Evolutionary conservation across 2,113 vertebrate species (phyloP).

Genomic region (Chionis minor): DNA sequence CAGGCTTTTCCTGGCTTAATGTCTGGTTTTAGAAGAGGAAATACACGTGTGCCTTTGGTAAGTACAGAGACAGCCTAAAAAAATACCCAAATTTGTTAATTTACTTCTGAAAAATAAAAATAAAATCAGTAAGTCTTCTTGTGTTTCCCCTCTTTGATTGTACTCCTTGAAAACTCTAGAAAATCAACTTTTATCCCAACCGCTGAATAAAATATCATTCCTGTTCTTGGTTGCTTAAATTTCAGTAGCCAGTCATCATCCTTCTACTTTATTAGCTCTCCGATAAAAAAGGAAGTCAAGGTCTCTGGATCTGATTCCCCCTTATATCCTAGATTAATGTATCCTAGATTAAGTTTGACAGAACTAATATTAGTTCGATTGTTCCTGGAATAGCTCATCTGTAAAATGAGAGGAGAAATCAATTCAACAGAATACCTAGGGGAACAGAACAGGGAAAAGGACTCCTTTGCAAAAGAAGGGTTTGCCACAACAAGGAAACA

Average conservation of each 20-base stretch:
- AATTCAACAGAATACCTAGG: background rate
- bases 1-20: background rate
- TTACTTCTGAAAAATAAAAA: background rate
- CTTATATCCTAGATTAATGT: conserved; percentile 15
- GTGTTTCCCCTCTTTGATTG: background rate
- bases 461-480: background rate
- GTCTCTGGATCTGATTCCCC: background rate
- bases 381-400: conserved; percentile 56
- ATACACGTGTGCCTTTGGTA: background rate
- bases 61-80: background rate
- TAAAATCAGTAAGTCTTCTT: background rate
- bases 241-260: background rate
- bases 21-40: background rate
- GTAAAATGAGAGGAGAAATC: conserved; percentile 53
- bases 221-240: background rate
- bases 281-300: background rate
- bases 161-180: background rate
- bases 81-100: background rate
- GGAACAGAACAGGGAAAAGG: conserved; percentile 13
- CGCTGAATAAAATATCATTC: background rate
- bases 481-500: background rate
- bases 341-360: conserved; percentile 41
- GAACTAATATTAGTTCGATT: conserved; percentile 24
- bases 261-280: background rate
- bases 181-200: background rate